Percentiles rank a stretch among this genome's conserved stretches.
These are phyloP conservation scores for Sparidentex hasta DNA, from an alignment of 2,797 vertebrate species.

Conservation along the genomic window DNA sequence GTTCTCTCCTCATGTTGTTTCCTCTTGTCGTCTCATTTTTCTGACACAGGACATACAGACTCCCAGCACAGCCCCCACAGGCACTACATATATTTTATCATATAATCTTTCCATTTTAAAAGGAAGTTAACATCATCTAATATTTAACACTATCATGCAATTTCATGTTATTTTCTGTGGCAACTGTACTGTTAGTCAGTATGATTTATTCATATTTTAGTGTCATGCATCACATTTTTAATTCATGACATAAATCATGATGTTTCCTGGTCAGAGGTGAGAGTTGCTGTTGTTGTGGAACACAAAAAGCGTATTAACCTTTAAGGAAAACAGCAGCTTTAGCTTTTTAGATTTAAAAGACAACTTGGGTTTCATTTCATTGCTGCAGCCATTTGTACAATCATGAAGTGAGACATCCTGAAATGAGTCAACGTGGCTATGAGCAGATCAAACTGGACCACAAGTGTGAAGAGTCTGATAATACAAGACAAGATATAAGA, in stretches of 20 bases:
- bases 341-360: no score
- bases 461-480: no score
- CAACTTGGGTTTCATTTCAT: no score
- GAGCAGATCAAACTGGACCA: background rate
- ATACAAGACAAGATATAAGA: no score
- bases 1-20: background rate
- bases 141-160: background rate
- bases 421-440: background rate
- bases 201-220: conserved; percentile 12
- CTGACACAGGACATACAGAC: background rate
- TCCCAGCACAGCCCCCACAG: no score
- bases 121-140: background rate
- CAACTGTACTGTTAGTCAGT: background rate
- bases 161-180: background rate
- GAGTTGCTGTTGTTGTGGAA: background rate
- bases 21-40: background rate
- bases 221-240: background rate
- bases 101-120: background rate
- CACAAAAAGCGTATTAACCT: background rate
- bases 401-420: background rate
- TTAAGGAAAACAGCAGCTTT: background rate
- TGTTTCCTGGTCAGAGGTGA: background rate
- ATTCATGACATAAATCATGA: conserved; percentile 10
- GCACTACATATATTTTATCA: background rate
- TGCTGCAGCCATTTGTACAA: no score